Conservation (phyloP, 2,113 vertebrate genomes). For the Diadophis punctatus region DNA sequence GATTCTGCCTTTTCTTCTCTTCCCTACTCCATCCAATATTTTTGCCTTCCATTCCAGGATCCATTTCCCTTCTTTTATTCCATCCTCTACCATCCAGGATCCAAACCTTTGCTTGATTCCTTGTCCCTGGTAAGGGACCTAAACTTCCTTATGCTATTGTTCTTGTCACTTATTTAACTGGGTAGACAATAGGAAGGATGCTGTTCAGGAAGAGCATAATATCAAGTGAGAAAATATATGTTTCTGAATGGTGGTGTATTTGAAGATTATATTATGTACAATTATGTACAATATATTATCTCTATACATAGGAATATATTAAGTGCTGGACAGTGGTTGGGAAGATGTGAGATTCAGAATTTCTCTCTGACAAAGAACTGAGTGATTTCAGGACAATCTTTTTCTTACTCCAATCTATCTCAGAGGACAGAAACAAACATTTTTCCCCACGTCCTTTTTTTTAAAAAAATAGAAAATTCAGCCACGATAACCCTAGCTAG, state of each 20-base stretch:
- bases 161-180: background rate
- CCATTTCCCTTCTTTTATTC: background rate
- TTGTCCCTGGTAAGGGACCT: background rate
- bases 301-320: background rate
- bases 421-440: background rate
- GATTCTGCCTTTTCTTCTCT: background rate
- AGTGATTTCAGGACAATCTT: background rate
- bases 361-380: background rate
- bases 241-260: background rate
- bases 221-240: background rate
- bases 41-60: background rate
- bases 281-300: background rate
- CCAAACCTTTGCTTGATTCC: background rate
- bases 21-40: background rate
- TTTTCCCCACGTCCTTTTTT: background rate
- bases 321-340: background rate
- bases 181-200: background rate
- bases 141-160: background rate
- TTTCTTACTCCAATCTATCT: background rate
- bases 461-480: background rate
- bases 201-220: background rate
- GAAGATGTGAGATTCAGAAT: background rate
- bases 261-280: background rate
- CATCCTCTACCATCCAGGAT: background rate
- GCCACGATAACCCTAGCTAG: background rate